These are phyloP conservation scores for Cheirogaleus major DNA, from an alignment of 2,797 vertebrate species.

Conservation along the genomic window DNA sequence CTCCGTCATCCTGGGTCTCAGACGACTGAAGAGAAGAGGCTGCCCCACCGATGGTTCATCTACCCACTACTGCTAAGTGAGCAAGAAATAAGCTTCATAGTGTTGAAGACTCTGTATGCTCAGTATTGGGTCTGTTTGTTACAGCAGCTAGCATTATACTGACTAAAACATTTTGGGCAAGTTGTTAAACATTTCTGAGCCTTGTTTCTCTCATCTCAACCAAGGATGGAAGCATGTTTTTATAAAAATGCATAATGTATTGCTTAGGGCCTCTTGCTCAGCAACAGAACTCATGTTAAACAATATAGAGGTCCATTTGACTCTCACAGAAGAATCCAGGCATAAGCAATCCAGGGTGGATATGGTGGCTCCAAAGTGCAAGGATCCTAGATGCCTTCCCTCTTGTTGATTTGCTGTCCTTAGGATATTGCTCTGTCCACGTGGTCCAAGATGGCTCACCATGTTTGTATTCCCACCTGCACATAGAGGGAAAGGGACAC, in stretches of 20 bases:
- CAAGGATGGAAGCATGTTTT: neutral
- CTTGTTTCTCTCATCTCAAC: neutral
- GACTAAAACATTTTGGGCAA: neutral
- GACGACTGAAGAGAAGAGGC: neutral
- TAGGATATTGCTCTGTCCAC: neutral
- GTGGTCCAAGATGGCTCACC: neutral
- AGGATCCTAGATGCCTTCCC: neutral
- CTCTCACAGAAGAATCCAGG: neutral
- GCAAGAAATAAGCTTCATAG: neutral
- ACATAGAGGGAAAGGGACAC: neutral
- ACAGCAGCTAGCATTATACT: neutral
- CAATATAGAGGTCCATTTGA: neutral
- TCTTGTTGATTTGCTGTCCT: neutral
- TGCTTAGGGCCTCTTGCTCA: neutral
- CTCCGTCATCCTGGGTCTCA: neutral
- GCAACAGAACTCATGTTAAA: neutral
- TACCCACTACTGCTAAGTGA: neutral
- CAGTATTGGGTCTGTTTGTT: neutral
- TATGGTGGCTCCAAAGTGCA: neutral
- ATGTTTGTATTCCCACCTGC: rapidly evolving
- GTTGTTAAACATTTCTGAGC: neutral
- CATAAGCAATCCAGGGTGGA: too few relatives aligned
- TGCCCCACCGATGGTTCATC: neutral
- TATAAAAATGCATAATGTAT: neutral
- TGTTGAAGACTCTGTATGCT: neutral